Evolutionary conservation across 1,140 invertebrate species (phyloP), one percentile per base, ranked within the genome.

Genomic region (Gryon sp.): DNA sequence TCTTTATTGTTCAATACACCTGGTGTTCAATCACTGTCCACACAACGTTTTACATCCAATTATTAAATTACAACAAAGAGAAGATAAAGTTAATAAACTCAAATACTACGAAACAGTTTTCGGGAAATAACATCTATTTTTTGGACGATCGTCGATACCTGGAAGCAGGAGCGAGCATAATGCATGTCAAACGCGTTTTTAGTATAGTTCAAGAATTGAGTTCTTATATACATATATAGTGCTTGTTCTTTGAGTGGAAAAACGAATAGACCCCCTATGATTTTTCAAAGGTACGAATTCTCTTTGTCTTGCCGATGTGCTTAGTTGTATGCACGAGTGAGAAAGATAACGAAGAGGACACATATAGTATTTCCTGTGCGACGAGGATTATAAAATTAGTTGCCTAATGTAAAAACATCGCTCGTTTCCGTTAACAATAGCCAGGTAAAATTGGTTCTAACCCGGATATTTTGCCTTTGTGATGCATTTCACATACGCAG

Each of bases 331-430:
- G 16, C 14, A 57, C 22, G 18, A 57, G 28, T 6, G n/a, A 18
- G 22, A 48, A 4, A 26, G 55, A 32, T 18, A 48, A 43, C 12
- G 18, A 38, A 40, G 60, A 65, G 50, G 76, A 65, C 72, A 48
- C 70, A 78, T 75, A 73, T 74, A 70, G 59, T 48, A 80, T 65
- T 80, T 79, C 68, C 41, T 59, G 63, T 59, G 30, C 45, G 50
- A 50, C 60, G 9, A 41, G 80, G 83, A 85, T 85, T 84, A 85
- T 82, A 80, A 86, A 86, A 86, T 85, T 83, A 82, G 81, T 77
- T 36, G 59, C 62, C 80, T 78, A 82, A 84, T 84, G 77, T 81
- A 77, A 73, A 84, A 78, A 78, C 76, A 81, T 80, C 75, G 73
- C 16, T 45, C 62, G 41, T 40, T 65, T 45, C 32, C 24, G 63